A percentile compares a stretch with the other conserved stretches of the same genome.
These are phyloP conservation scores for Varecia variegata DNA, from an alignment of 2,797 vertebrate species.

Conservation along the genomic window DNA sequence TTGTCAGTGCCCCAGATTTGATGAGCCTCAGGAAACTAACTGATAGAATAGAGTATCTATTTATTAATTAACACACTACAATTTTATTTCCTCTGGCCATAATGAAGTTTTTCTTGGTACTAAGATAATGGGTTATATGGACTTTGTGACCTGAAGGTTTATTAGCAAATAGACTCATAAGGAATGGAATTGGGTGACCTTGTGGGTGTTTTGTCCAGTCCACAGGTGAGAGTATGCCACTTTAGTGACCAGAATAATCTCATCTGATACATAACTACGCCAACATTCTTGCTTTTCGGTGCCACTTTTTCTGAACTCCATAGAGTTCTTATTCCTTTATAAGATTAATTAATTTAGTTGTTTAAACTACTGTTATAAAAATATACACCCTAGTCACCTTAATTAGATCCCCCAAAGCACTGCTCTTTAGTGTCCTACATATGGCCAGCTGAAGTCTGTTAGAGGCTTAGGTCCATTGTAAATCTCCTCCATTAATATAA, in stretches of 20 bases:
- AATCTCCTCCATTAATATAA: not conserved
- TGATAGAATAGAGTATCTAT: not conserved
- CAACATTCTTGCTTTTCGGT: not conserved
- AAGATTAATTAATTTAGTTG: not conserved
- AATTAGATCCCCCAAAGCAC: not conserved
- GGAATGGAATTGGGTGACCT: not conserved
- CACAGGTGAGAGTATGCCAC: not conserved
- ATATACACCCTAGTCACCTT: not conserved
- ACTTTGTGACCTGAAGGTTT: not conserved
- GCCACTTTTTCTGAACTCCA: not conserved
- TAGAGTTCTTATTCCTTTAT: not conserved
- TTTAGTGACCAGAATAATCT: not conserved
- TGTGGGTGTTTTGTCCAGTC: not conserved
- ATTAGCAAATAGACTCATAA: not conserved
- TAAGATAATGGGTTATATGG: not conserved
- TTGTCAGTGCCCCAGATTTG: not conserved
- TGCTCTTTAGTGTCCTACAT: not conserved
- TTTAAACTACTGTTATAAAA: constrained; percentile 26
- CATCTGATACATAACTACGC: not conserved
- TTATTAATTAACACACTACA: not conserved
- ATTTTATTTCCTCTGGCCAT: not conserved
- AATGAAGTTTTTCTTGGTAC: not conserved
- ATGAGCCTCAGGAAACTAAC: not conserved
- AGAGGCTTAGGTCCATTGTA: not conserved
- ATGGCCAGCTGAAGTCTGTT: not conserved